Conservation (phyloP, 2,797 vertebrate species). For the Eulemur mongoz region DNA sequence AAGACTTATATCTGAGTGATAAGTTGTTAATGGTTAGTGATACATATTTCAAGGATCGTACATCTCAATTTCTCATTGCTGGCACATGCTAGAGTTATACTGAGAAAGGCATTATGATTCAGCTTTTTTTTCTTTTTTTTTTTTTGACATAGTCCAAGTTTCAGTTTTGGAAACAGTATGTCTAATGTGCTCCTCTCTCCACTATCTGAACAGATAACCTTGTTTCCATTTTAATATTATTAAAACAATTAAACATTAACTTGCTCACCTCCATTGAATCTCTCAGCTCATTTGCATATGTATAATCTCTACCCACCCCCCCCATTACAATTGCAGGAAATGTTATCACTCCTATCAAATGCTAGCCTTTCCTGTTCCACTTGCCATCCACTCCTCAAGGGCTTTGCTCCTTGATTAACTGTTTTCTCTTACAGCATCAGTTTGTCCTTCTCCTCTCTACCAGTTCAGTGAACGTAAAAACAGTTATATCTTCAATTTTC, state of each 20-base stretch:
- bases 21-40: background rate
- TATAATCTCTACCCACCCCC: background rate
- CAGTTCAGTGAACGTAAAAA: background rate
- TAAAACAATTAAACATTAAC: background rate
- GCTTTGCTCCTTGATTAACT: background rate
- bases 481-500: background rate
- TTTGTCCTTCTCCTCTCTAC: background rate
- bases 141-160: background rate
- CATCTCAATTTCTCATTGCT: background rate
- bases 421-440: background rate
- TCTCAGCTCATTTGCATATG: background rate
- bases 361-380: background rate
- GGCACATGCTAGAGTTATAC: background rate
- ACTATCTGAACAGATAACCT: background rate
- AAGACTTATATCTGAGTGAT: background rate
- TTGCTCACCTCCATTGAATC: background rate
- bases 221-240: background rate
- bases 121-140: background rate
- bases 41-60: background rate
- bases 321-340: background rate
- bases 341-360: background rate
- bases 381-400: background rate
- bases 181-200: background rate
- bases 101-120: constrained; percentile 14
- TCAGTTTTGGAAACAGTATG: background rate